These are phyloP conservation scores for Neostethus bicornis DNA, from an alignment of 2,797 vertebrate genomes.

Conservation along the genomic window DNA sequence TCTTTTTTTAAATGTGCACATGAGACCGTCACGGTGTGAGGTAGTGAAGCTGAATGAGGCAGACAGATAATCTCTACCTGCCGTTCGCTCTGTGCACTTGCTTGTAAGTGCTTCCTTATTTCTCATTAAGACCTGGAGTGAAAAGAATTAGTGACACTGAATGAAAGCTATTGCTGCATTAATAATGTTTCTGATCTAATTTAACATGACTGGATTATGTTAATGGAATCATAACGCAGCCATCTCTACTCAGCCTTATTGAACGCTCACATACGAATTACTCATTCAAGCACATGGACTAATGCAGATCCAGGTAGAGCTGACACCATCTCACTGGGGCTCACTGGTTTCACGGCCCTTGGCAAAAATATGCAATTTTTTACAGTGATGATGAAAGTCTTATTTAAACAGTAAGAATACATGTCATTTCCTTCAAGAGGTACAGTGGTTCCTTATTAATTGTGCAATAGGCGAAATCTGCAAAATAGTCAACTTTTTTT, in stretches of 20 bases:
- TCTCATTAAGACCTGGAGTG: constrained; percentile 68
- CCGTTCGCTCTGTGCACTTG: constrained; percentile 29
- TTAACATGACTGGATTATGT: constrained; percentile 73
- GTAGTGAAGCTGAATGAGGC: constrained; percentile 40
- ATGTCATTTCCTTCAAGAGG: neutral
- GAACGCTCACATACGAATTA: constrained; percentile 49
- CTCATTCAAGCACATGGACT: constrained; percentile 52
- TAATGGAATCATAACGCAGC: constrained; percentile 68
- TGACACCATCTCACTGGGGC: constrained; percentile 23
- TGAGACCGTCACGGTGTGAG: constrained; percentile 19
- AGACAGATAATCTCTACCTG: constrained; percentile 69
- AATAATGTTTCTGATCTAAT: constrained; percentile 72
- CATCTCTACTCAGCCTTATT: constrained; percentile 37
- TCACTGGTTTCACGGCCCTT: constrained; percentile 7
- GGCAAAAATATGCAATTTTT: neutral
- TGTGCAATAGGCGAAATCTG: constrained; percentile 4
- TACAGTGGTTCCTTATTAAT: neutral
- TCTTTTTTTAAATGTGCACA: constrained; percentile 30
- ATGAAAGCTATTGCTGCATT: constrained; percentile 61
- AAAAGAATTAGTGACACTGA: constrained; percentile 68
- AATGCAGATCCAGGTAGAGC: constrained; percentile 35
- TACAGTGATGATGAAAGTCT: neutral
- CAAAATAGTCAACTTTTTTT: too few species aligned
- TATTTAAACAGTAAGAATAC: neutral
- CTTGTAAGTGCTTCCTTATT: constrained; percentile 66